A percentile compares a stretch with the other conserved stretches of the same genome.
phyloP scores from a whole-genome alignment of 2,888 invertebrate species.

The Tetheella fluctuosa region DNA sequence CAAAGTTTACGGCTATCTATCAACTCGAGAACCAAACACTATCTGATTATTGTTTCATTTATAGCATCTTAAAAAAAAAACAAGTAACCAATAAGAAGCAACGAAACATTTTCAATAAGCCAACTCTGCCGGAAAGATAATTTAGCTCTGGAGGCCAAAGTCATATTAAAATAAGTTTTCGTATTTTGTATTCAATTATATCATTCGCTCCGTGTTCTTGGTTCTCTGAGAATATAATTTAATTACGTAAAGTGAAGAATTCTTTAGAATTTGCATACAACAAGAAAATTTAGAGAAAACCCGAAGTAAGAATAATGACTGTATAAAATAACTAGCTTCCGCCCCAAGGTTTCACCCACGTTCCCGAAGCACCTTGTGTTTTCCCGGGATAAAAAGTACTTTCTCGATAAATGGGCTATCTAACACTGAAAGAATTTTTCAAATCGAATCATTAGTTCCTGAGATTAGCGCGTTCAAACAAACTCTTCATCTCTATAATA shows the following conservation, averaged over 20 bases:
- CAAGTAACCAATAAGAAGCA: not conserved
- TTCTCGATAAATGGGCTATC: no score
- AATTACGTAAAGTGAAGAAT: not conserved
- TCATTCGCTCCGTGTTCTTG: constrained; percentile 16
- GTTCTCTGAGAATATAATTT: not conserved
- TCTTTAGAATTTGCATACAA: not conserved
- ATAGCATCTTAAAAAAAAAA: not conserved
- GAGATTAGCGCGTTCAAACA: no score
- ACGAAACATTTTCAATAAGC: constrained; percentile 8
- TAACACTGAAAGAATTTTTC: no score
- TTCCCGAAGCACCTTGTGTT: no score
- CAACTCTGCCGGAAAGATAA: constrained; percentile 20
- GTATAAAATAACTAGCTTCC: no score
- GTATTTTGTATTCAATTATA: constrained; percentile 30
- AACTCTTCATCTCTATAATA: no score
- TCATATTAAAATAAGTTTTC: constrained; percentile 31
- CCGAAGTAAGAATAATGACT: not conserved
- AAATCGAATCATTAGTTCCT: no score
- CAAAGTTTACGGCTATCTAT: not conserved
- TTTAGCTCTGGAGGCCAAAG: constrained; percentile 16
- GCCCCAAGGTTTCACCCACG: no score
- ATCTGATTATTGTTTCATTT: not conserved
- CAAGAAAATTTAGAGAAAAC: not conserved
- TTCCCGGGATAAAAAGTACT: no score
- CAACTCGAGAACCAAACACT: no score